Conservation (phyloP, 2,797 vertebrate species). For the Neomorphus geoffroyi region DNA sequence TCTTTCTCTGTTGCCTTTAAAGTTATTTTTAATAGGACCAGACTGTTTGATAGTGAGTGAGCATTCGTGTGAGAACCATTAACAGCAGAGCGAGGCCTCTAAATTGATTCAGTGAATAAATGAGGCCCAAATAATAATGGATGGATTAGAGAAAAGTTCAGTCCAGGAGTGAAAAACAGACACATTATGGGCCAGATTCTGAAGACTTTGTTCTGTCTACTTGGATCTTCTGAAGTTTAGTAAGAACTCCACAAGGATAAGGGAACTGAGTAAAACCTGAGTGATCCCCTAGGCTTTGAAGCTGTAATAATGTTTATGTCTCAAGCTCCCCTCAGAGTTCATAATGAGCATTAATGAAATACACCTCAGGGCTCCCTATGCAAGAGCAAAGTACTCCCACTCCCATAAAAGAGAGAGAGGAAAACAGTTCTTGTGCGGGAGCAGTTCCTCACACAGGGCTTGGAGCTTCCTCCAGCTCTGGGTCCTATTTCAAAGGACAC, state of each 20-base stretch:
- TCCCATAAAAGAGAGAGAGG: background rate
- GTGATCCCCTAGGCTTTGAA: conserved; percentile 39
- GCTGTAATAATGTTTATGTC: conserved; percentile 54
- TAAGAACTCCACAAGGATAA: background rate
- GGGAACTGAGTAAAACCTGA: conserved; percentile 11
- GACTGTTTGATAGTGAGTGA: background rate
- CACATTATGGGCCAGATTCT: background rate
- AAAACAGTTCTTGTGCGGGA: background rate
- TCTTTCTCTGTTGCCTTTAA: conserved; percentile 36
- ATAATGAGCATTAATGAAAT: conserved; percentile 60
- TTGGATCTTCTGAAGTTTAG: background rate
- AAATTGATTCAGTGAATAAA: background rate
- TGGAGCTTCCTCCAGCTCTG: background rate
- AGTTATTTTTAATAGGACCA: conserved; percentile 47
- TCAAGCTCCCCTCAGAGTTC: conserved; percentile 27
- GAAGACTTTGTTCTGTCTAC: background rate
- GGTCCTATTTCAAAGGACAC: background rate
- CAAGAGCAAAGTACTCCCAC: background rate
- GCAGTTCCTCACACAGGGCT: background rate
- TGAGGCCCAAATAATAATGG: background rate
- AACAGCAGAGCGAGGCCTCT: background rate
- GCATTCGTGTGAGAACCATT: background rate
- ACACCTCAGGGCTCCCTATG: conserved; percentile 17
- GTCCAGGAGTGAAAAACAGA: background rate
- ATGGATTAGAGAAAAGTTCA: background rate